These are phyloP conservation scores for Menura novaehollandiae DNA, from an alignment of 2,113 vertebrate species.

Conservation along the genomic window DNA sequence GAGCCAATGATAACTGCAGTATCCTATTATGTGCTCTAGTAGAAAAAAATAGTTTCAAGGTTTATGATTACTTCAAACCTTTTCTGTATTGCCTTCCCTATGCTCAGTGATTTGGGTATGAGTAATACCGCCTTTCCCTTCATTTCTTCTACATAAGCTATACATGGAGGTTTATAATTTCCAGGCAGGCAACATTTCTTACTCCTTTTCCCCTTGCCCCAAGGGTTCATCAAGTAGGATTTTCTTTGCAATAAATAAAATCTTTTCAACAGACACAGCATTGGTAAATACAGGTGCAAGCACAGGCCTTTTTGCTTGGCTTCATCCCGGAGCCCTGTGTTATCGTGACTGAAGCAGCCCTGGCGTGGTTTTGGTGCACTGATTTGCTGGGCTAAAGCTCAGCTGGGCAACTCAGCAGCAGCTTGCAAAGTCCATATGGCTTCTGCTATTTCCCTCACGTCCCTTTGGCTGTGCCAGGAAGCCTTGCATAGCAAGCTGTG, in stretches of 20 bases:
- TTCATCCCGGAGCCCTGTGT: not conserved
- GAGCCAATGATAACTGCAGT: not conserved
- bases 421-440: rapidly evolving
- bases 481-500: rapidly evolving
- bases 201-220: not conserved
- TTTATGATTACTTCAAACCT: not conserved
- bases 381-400: not conserved
- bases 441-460: rapidly evolving
- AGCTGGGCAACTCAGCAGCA: not conserved
- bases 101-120: not conserved
- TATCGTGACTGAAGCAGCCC: not conserved
- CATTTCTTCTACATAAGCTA: not conserved
- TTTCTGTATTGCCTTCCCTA: not conserved
- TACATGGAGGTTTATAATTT: not conserved
- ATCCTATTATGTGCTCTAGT: not conserved
- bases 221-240: not conserved
- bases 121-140: not conserved
- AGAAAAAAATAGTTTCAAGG: not conserved
- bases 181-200: not conserved
- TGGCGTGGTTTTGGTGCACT: not conserved
- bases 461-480: not conserved
- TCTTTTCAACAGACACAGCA: not conserved
- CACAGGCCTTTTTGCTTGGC: not conserved
- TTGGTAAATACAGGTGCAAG: not conserved
- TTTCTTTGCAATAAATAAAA: not conserved